These are phyloP conservation scores for Lacerta agilis DNA, from an alignment of 2,797 vertebrate species.

Conservation along the genomic window DNA sequence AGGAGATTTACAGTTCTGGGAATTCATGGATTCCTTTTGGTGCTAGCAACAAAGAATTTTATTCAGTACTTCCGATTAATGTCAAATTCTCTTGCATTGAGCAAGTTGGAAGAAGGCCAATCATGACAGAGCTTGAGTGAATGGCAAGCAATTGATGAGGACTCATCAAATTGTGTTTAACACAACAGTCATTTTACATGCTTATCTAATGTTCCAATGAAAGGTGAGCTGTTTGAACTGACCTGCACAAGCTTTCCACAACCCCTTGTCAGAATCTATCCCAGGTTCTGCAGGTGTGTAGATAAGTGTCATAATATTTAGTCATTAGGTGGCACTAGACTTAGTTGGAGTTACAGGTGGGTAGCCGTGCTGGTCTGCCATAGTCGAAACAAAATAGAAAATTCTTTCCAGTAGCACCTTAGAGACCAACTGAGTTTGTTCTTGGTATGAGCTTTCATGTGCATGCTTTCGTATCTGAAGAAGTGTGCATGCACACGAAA, in stretches of 20 bases:
- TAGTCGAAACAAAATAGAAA: too few species aligned
- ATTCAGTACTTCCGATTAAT: background rate
- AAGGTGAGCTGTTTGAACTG: constrained; percentile 48
- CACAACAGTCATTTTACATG: constrained; percentile 42
- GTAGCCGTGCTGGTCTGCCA: too few species aligned
- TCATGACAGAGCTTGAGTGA: constrained; percentile 15
- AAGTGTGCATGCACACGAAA: too few species aligned
- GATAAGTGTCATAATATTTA: background rate
- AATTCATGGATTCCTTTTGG: constrained; percentile 7
- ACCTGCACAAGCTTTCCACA: constrained; percentile 42
- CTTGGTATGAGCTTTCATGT: too few species aligned
- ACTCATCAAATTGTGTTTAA: constrained; percentile 42
- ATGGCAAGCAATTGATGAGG: constrained; percentile 6
- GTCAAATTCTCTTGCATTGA: background rate
- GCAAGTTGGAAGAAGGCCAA: background rate
- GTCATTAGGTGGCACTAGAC: background rate
- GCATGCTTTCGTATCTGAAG: too few species aligned
- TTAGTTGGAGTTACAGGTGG: background rate
- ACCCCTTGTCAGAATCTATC: constrained; percentile 29
- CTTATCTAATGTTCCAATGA: constrained; percentile 63
- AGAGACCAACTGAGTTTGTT: too few species aligned
- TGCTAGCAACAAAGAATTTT: constrained; percentile 24
- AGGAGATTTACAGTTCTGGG: constrained; percentile 1
- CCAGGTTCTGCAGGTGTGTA: constrained; percentile 28
- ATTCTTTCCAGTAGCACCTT: too few species aligned